Evolutionary conservation across 2,888 invertebrate genomes (phyloP).

Genomic region (Metalampra italica): DNA sequence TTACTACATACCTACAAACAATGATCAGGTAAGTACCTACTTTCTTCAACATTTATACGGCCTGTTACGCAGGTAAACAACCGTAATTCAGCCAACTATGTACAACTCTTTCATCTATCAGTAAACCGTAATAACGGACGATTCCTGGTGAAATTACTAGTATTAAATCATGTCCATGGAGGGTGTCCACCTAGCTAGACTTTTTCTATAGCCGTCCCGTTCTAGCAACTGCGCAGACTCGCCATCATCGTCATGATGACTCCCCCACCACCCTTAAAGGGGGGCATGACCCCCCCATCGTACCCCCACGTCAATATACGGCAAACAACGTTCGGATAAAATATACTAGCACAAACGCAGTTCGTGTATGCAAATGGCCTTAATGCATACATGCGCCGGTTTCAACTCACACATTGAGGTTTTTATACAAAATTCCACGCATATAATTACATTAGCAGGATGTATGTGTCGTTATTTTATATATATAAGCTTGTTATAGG

Average conservation of each 20-base stretch:
- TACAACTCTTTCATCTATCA: slow-evolving; percentile 16
- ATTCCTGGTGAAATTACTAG: slow-evolving; percentile 42
- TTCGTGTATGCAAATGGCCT: not conserved
- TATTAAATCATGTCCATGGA: slow-evolving; percentile 35
- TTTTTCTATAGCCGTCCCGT: slow-evolving; percentile 45
- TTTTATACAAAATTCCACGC: slow-evolving; percentile 66
- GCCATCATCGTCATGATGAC: slow-evolving; percentile 61
- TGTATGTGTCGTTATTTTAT: not conserved
- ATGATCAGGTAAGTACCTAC: no score
- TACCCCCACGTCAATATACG: slow-evolving; percentile 56
- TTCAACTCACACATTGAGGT: slow-evolving; percentile 24
- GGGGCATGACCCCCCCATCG: slow-evolving; percentile 15
- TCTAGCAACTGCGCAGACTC: slow-evolving; percentile 64
- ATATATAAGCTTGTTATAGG: slow-evolving; percentile 5
- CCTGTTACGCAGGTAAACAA: no score
- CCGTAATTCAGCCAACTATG: no score
- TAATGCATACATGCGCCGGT: not conserved
- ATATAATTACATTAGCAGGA: slow-evolving; percentile 65
- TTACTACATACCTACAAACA: no score
- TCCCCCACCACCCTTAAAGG: slow-evolving; percentile 30
- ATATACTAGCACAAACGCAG: slow-evolving; percentile 35
- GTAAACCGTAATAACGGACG: slow-evolving; percentile 34
- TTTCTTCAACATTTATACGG: no score
- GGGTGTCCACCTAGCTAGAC: slow-evolving; percentile 34
- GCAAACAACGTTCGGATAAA: slow-evolving; percentile 60